Evolutionary conservation across 2,888 invertebrate species (phyloP).

Genomic region (Carabus problematicus): DNA sequence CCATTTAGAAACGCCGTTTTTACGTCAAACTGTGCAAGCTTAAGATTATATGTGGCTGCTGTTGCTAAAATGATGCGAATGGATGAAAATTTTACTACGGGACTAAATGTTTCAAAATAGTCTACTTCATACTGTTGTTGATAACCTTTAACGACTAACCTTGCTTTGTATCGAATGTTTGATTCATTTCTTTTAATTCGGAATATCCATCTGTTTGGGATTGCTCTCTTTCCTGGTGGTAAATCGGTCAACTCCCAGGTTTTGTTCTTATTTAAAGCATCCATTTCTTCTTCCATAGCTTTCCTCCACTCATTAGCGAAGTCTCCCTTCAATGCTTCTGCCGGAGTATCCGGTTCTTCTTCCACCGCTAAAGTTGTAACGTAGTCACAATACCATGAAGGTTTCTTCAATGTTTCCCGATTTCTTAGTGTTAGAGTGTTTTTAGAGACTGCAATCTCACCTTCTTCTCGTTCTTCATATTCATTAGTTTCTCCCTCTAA

Average conservation of each 20-base stretch:
- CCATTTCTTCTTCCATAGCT: conserved; percentile 3
- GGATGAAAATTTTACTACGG: conserved; percentile 45
- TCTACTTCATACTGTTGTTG: conserved; percentile 47
- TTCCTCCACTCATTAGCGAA: neutral
- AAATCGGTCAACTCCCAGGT: conserved; percentile 13
- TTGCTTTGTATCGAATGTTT: conserved; percentile 34
- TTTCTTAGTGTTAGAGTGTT: too few relatives aligned
- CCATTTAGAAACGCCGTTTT: too few relatives aligned
- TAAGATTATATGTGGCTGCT: too few relatives aligned
- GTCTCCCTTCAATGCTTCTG: too few relatives aligned
- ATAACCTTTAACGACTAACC: conserved; percentile 49
- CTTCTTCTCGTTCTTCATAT: conserved; percentile 23
- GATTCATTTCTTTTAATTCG: conserved; percentile 45
- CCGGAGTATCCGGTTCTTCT: too few relatives aligned
- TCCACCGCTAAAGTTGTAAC: too few relatives aligned
- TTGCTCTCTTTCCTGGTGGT: conserved; percentile 7
- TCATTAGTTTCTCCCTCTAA: too few relatives aligned
- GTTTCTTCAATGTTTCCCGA: too few relatives aligned
- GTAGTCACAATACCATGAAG: too few relatives aligned
- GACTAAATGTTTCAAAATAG: conserved; percentile 48
- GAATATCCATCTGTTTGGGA: conserved; percentile 47
- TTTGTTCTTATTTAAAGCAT: conserved; percentile 1
- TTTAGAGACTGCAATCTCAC: too few relatives aligned
- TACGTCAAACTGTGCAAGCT: too few relatives aligned
- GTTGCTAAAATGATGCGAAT: conserved; percentile 46